Evolutionary conservation across 30 jellyfish, hydroid and myxozoan species (phyloP).

Genomic region (Clytia hemisphaerica): DNA sequence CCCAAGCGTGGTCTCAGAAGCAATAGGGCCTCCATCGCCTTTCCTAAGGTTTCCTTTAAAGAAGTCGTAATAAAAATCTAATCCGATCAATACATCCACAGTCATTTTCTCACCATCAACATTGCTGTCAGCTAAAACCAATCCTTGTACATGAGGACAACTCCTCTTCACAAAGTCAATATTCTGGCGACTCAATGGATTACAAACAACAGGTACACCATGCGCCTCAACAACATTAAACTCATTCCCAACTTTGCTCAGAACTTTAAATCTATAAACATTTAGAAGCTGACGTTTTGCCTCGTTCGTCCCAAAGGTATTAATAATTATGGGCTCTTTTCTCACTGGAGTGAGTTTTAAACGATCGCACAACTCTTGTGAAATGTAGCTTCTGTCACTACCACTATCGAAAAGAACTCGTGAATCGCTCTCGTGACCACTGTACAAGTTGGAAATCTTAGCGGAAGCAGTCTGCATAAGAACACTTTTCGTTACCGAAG

Average conservation of each 20-base stretch:
- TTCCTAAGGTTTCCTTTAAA: too few relatives aligned
- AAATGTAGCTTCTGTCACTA: constrained; percentile 24
- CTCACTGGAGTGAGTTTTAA: background rate
- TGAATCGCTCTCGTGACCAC: too few relatives aligned
- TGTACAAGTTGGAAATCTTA: too few relatives aligned
- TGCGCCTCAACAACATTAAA: background rate
- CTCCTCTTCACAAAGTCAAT: background rate
- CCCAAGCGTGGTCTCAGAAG: too few relatives aligned
- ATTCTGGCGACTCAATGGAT: background rate
- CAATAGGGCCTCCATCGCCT: too few relatives aligned
- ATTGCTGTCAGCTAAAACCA: background rate
- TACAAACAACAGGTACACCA: background rate
- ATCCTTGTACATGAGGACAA: background rate
- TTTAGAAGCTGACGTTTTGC: background rate
- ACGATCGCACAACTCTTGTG: too few relatives aligned
- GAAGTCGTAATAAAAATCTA: too few relatives aligned
- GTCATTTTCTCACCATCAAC: background rate
- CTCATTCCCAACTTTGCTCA: background rate
- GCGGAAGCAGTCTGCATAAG: too few relatives aligned
- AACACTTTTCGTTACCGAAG: too few relatives aligned
- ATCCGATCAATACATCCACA: too few relatives aligned
- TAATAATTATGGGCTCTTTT: background rate
- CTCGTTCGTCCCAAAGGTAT: background rate
- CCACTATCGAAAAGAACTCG: constrained; percentile 8
- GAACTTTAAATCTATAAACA: background rate